phyloP scores from a whole-genome alignment of 2,113 vertebrate genomes.

The Archocentrus centrarchus region DNA sequence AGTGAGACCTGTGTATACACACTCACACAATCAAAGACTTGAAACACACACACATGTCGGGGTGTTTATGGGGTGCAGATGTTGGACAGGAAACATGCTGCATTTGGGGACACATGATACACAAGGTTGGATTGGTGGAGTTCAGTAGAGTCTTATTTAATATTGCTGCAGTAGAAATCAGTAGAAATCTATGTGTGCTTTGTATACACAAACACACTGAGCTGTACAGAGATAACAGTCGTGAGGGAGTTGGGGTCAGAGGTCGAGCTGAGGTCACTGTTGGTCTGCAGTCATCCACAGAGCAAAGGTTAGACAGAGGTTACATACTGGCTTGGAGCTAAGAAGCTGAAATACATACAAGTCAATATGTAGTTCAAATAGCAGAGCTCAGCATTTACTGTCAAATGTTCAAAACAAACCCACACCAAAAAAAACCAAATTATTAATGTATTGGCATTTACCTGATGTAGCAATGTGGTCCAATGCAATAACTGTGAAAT shows the following conservation, averaged over 20 bases:
- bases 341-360: background rate
- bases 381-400: background rate
- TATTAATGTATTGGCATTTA: background rate
- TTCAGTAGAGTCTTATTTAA: constrained; percentile 13
- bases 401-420: background rate
- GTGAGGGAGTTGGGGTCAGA: constrained; percentile 10
- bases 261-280: constrained; percentile 30
- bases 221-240: constrained; percentile 9
- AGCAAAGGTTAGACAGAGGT: constrained; percentile 40
- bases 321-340: background rate
- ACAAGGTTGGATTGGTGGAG: background rate
- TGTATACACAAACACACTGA: background rate
- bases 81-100: constrained; percentile 64
- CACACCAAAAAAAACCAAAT: background rate
- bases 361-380: background rate
- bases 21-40: constrained; percentile 59
- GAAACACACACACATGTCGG: constrained; percentile 37
- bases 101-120: constrained; percentile 50
- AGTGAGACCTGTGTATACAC: constrained; percentile 56
- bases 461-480: background rate
- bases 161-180: constrained; percentile 16
- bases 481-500: background rate
- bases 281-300: constrained; percentile 17
- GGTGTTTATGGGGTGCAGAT: constrained; percentile 75
- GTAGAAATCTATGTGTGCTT: background rate